These are phyloP conservation scores for Odontamblyopus rebecca DNA, from an alignment of 2,797 vertebrate genomes.

Conservation along the genomic window DNA sequence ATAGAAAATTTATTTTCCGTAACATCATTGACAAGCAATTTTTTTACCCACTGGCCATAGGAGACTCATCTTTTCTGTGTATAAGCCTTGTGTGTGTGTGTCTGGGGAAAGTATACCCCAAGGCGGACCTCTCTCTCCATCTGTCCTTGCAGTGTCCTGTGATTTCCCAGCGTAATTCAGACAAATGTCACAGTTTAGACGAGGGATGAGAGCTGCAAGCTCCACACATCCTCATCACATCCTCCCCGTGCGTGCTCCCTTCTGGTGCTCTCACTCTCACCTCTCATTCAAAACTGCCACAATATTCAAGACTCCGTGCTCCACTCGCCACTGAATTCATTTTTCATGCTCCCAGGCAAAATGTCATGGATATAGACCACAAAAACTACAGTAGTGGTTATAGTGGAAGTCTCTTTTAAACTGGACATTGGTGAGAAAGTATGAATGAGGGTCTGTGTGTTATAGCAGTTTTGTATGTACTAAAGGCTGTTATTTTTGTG, in stretches of 20 bases:
- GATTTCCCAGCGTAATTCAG: conserved; percentile 68
- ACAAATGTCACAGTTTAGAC: conserved; percentile 67
- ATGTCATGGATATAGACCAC: neutral
- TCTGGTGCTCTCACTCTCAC: conserved; percentile 27
- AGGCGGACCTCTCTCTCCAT: conserved; percentile 59
- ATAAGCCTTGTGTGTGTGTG: conserved; percentile 13
- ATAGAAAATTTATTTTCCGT: too few relatives aligned
- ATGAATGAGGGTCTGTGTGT: neutral
- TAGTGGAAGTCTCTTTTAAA: neutral
- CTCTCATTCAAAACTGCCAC: conserved; percentile 27
- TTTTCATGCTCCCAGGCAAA: neutral
- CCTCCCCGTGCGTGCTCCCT: conserved; percentile 17
- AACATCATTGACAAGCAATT: neutral
- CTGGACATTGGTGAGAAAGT: neutral
- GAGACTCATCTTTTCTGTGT: conserved; percentile 19
- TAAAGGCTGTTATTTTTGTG: conserved; percentile 43
- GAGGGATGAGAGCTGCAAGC: conserved; percentile 61
- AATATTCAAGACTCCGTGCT: conserved; percentile 22
- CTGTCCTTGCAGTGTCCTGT: conserved; percentile 65
- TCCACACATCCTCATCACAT: conserved; percentile 50
- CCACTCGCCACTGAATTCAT: neutral
- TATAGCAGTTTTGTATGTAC: neutral
- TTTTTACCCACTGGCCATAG: neutral
- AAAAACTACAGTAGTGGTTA: conserved; percentile 13
- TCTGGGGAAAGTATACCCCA: conserved; percentile 34